phyloP scores from a whole-genome alignment of 2,888 invertebrate genomes.

The Caenorhabditis plicata region DNA sequence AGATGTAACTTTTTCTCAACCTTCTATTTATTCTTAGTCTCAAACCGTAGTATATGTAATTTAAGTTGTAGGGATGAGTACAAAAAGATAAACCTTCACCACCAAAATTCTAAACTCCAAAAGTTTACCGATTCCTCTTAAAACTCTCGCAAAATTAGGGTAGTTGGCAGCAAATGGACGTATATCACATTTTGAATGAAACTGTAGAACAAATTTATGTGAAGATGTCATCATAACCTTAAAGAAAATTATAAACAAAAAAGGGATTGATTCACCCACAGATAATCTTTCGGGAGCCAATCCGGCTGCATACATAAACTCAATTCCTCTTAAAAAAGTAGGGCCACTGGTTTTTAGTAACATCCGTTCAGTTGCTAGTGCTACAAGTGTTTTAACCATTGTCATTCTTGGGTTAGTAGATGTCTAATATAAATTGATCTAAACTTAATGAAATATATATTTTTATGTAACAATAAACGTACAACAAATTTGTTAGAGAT shows the following conservation, averaged over 20 bases:
- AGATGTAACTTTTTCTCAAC: too few species aligned
- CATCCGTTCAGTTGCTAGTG: conserved; percentile 50
- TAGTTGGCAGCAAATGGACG: conserved; percentile 51
- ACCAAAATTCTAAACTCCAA: too few species aligned
- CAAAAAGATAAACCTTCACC: too few species aligned
- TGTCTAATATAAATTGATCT: too few species aligned
- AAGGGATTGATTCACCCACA: conserved; percentile 1
- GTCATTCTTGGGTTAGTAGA: too few species aligned
- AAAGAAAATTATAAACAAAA: background rate
- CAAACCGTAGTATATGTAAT: too few species aligned
- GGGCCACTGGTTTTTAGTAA: conserved; percentile 48
- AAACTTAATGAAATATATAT: too few species aligned
- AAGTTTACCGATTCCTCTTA: conserved; percentile 33
- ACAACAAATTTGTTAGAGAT: too few species aligned
- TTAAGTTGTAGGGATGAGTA: too few species aligned
- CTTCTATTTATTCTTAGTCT: too few species aligned
- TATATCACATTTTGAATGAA: conserved; percentile 52
- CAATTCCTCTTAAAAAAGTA: conserved; percentile 43
- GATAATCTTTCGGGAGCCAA: conserved; percentile 43
- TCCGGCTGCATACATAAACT: conserved; percentile 48
- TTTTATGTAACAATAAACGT: too few species aligned
- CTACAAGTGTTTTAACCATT: conserved; percentile 50
- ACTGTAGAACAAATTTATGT: conserved; percentile 48
- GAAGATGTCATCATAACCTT: conserved; percentile 44
- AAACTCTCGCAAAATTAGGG: conserved; percentile 38